These are phyloP conservation scores for Brotula barbata DNA, from an alignment of 2,797 vertebrate species.

Conservation along the genomic window DNA sequence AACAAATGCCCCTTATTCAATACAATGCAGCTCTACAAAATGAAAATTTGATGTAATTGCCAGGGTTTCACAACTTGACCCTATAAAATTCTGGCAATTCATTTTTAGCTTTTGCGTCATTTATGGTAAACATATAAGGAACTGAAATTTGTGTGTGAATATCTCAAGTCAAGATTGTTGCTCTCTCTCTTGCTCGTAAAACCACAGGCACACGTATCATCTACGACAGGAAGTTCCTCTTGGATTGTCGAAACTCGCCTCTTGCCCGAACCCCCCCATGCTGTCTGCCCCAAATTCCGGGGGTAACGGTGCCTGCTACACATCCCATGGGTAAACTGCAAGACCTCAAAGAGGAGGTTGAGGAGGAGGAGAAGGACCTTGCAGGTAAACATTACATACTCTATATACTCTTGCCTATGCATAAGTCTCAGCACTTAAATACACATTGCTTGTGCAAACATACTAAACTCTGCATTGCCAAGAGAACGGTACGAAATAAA, in stretches of 20 bases:
- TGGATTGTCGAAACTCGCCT: constrained; percentile 92
- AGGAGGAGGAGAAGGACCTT: constrained; percentile 87
- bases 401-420: background rate
- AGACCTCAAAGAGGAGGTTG: constrained; percentile 87
- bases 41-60: constrained; percentile 4
- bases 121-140: background rate
- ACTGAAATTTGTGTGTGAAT: background rate
- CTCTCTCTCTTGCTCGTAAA: background rate
- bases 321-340: constrained; percentile 85
- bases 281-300: constrained; percentile 91
- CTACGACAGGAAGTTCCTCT: constrained; percentile 91
- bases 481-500: background rate
- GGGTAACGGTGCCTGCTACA: constrained; percentile 83
- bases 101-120: background rate
- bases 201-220: constrained; percentile 92
- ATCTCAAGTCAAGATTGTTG: background rate
- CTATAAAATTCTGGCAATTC: background rate
- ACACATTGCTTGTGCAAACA: background rate
- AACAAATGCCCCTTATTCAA: background rate
- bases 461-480: background rate
- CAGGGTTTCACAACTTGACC: background rate
- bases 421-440: background rate
- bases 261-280: constrained; percentile 86
- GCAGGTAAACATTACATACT: constrained; percentile 77
- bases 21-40: constrained; percentile 5